These are phyloP conservation scores for Bombus vancouverensis DNA, from an alignment of 1,140 invertebrate genomes.

Conservation along the genomic window DNA sequence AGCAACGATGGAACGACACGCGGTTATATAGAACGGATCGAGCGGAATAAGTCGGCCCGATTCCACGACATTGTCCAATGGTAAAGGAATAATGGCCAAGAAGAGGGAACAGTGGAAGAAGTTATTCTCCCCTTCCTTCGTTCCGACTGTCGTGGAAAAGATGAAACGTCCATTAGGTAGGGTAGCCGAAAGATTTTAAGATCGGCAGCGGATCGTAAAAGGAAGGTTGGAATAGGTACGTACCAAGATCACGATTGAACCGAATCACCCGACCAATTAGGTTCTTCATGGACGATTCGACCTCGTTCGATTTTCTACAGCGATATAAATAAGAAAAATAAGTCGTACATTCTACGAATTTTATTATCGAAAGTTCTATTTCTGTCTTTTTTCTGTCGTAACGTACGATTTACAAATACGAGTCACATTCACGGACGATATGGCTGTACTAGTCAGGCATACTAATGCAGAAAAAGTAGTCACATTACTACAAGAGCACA, in stretches of 20 bases:
- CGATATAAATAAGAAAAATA: neutral
- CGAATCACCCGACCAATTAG: constrained; percentile 22
- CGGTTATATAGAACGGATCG: constrained; percentile 61
- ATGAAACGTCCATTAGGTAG: constrained; percentile 54
- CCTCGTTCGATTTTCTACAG: neutral
- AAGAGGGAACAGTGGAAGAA: constrained; percentile 26
- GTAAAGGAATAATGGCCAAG: constrained; percentile 37
- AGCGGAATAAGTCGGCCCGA: constrained; percentile 58
- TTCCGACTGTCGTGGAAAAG: constrained; percentile 20
- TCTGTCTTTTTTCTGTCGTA: neutral
- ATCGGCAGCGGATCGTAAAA: neutral
- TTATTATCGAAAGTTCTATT: no score
- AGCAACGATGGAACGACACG: constrained; percentile 48
- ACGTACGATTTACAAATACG: no score
- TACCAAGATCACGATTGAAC: constrained; percentile 29
- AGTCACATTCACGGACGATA: no score
- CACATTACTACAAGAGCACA: no score
- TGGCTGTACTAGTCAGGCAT: no score
- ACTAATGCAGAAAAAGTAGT: no score
- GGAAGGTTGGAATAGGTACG: neutral
- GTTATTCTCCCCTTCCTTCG: neutral
- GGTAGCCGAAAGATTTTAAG: constrained; percentile 48
- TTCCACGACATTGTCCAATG: constrained; percentile 55
- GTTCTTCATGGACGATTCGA: neutral
- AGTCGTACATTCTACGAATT: neutral